Base-by-base conservation (phyloP, 2,888 invertebrate species). In the Drosophila robusta region DNA sequence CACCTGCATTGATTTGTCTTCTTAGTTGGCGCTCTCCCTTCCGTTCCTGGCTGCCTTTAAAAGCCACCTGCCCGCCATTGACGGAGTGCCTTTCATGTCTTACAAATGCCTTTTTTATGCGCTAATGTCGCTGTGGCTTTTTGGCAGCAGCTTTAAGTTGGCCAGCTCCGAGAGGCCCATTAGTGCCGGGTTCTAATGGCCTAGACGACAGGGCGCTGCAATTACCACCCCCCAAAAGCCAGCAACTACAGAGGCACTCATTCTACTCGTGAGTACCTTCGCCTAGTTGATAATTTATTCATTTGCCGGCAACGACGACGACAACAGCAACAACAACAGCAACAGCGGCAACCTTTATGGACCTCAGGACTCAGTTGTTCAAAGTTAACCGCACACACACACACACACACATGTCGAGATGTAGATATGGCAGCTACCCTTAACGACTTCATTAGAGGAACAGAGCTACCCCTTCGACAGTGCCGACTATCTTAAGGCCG, bases 1-100 rank as follows among this genome's bases (percentile, higher is more conserved):
- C 86, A 87, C 86, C 86, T 87, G 86, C 86, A 87, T 87, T 87
- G 86, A 87, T 87, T 87, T 87, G 86, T 88, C 87, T 88, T 84
- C 76, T 68, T 71, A 65, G 61, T 63, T 63, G 67, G 68, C 34
- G 14, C 45, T 39, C 39, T n/a, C 39, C 45, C 12, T 39, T 45
- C 16, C 45, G 57, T 41, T 46, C 34, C 60, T 39, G 36, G 34
- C 63, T 64, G n/a, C 38, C 66, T 39, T 71, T 75, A 58, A 64
- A 61, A 51, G 61, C 75, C 85, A 81, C 87, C 85, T 82, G 85
- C 66, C 71, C 47, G 45, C 63, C 55, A 78, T 76, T 86, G 83
- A 83, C 79, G 72, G 87, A 87, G 70, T 87, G 72, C 85, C 83
- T 84, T 85, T 85, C 83, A 85, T 85, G 86, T 85, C 85, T 70